Base-by-base conservation (phyloP, 2,888 invertebrate species). In the Dendrolimus pini region DNA sequence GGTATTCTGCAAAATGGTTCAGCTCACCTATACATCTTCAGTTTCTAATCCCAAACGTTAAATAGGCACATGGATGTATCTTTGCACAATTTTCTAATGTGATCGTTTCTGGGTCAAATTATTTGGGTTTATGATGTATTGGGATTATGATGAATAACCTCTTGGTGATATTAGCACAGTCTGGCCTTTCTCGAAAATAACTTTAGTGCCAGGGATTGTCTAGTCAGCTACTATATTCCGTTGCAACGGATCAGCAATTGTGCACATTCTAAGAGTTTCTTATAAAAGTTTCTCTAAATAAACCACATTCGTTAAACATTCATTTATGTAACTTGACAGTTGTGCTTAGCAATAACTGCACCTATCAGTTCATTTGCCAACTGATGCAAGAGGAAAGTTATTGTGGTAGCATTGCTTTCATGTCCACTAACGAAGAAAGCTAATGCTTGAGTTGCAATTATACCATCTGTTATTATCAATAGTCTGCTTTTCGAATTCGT, bases 31-130 rank as follows among this genome's bases (percentile, higher is more conserved):
- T 83, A 61, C 88, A 89, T 59, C 82, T 82, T 55, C 88, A 71
- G 2, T 85, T 85, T 8, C 88, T 87, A 41, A 75, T 71, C 53
- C 88, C 88, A 62, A 89, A 89, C 7, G 88, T 85, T 58, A 87
- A 58, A 61, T 78, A 89, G 1, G 80, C 80, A 62, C 80, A 83
- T 0, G 77, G 66, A 59, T 80, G 82, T 3, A 81, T 70, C 9
- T 67, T 60, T 18, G 68, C 72, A 52, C 65, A 72, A 30, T 77
- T 78, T 54, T 82, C 78, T 0, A 74, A 59, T 18, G 72, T 67
- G 69, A 91, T 91, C 59, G 89, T 73, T 52, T 91, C 85, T 2
- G 92, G 91, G 63, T 89, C 80, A 62, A 89, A 91, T 58, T 74
- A 77, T 55, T 78, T 68, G 9, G 91, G 90, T 10, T 91, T 69